Percentiles rank a stretch among this genome's conserved stretches.
Conservation (phyloP, 1,140 invertebrate species). For the Cotesia glomerata region DNA sequence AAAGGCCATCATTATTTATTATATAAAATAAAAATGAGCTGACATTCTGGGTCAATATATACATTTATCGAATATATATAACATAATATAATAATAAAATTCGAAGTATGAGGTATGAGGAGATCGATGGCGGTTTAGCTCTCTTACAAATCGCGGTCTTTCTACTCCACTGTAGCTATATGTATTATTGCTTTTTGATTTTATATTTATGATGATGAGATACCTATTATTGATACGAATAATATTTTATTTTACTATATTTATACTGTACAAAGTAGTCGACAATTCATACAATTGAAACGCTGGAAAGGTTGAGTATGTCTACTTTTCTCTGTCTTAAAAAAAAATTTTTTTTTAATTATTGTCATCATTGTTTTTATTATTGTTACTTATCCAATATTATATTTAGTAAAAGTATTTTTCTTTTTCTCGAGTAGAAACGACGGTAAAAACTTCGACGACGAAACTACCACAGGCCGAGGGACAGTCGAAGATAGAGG, state of each 20-base stretch:
- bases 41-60: not conserved
- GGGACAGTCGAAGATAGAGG: conserved; percentile 52
- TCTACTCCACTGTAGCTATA: not conserved
- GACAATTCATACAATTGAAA: too few species aligned
- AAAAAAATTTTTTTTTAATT: too few species aligned
- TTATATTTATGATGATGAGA: not conserved
- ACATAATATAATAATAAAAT: too few species aligned
- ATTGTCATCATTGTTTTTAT: too few species aligned
- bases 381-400: not conserved
- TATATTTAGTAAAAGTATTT: too few species aligned
- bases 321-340: too few species aligned
- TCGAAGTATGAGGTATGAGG: not conserved
- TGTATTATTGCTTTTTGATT: not conserved
- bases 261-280: too few species aligned
- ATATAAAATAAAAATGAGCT: not conserved
- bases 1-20: not conserved
- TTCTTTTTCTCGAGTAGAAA: conserved; percentile 13
- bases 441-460: conserved; percentile 16
- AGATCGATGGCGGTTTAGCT: conserved; percentile 26
- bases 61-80: not conserved
- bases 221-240: not conserved
- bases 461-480: conserved; percentile 26
- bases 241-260: too few species aligned
- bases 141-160: conserved; percentile 18
- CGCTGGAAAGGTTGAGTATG: too few species aligned